Base-by-base conservation (phyloP, 2,113 vertebrate species). In the Anseranas semipalmata region DNA sequence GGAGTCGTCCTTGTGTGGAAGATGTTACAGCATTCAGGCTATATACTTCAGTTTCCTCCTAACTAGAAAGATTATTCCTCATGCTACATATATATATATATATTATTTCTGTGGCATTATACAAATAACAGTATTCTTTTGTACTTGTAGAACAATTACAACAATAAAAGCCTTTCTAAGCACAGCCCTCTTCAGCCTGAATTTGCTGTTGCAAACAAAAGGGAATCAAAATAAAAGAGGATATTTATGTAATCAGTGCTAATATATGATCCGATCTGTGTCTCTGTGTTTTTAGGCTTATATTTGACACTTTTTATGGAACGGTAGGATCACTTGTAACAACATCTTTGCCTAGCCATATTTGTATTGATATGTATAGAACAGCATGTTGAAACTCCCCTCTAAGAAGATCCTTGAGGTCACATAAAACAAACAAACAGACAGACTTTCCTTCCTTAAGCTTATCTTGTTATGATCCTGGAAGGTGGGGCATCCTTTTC, bases 281-380 rank as follows among this genome's bases (percentile, higher is more conserved):
- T 33, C 66, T 68, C 78, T 43, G 66, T 74, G 27, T 84, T 91
- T 91, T 93, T 48, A 71, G 66, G 35, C 32, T 65, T 56, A 16
- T 13, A 12, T 56, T 48, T 62, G 50, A 93, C 86, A 70, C 84
- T 91, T 81, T 75, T 90, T 75, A 81, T 0, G 6, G 41, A 94
- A 70, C 80, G 75, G 52, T 39, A 35, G 46, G 77, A 86, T 82
- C 59, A 56, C 45, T 80, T 27, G 8, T 50, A 66, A 89, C 80
- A 80, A 52, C 83, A 87, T 39, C 93, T 96, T 85, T 87, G 43
- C 56, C 60, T 87, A 65, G 85, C 41, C 66, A 92, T 80, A 87
- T 95, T 93, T 94, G 75, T 93, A 86, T 72, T 85, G 96, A 90
- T 95, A 95, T 45, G 82, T 73, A 94, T 81, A 89, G 87, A 53